These are phyloP conservation scores for Melanotaenia maccullochi DNA, from an alignment of 2,797 vertebrate genomes.

Conservation along the genomic window DNA sequence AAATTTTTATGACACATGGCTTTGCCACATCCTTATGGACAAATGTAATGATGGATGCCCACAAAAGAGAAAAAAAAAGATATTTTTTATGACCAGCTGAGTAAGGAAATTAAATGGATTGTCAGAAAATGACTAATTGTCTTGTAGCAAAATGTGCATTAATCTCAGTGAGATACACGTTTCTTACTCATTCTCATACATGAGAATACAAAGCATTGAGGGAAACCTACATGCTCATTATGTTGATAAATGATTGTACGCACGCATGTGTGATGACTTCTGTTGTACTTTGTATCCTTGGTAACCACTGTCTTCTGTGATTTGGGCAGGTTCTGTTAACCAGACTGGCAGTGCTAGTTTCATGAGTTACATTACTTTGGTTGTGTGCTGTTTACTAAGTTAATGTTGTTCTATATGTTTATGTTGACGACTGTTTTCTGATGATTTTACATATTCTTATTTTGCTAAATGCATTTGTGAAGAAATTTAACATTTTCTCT, in stretches of 20 bases:
- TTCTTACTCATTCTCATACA: conserved; percentile 99
- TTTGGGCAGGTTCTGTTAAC: conserved; percentile 92
- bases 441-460: conserved; percentile 69
- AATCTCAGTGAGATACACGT: conserved; percentile 99
- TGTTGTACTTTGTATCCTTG: conserved; percentile 95
- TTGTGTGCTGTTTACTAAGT: conserved; percentile 95
- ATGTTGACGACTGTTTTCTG: conserved; percentile 80
- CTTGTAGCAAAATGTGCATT: conserved; percentile 99
- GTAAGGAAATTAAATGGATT: conserved; percentile 88
- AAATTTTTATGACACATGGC: conserved; percentile 95
- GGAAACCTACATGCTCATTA: conserved; percentile 95
- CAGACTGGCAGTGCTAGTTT: conserved; percentile 91
- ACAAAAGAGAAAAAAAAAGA: conserved; percentile 59
- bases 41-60: conserved; percentile 94
- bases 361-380: conserved; percentile 87
- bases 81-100: conserved; percentile 89
- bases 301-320: conserved; percentile 94
- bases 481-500: conserved; percentile 84
- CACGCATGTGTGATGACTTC: conserved; percentile 96
- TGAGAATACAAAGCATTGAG: conserved; percentile 96
- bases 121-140: conserved; percentile 95
- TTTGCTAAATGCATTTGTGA: conserved; percentile 87
- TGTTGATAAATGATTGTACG: conserved; percentile 99
- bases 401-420: conserved; percentile 90
- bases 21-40: conserved; percentile 95